Evolutionary conservation across 2,113 vertebrate genomes (phyloP).

Genomic region (Colaptes auratus): DNA sequence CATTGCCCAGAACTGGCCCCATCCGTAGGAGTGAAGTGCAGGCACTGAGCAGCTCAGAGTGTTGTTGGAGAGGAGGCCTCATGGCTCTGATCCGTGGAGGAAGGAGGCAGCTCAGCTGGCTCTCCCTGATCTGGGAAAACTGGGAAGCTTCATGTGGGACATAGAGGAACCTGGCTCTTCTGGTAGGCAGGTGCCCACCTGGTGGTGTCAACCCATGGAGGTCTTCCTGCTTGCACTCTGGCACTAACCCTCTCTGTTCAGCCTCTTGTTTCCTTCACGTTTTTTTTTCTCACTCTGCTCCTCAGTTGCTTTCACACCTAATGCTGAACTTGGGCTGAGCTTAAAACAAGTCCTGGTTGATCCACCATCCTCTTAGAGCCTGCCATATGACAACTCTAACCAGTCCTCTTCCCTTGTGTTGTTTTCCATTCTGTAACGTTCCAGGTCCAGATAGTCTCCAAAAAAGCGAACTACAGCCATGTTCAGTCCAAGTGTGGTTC

Average conservation of each 20-base stretch:
- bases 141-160: accelerated
- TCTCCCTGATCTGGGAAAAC: background rate
- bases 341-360: background rate
- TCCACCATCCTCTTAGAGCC: background rate
- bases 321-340: background rate
- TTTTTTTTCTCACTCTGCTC: background rate
- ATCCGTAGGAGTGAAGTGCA: background rate
- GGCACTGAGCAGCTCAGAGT: accelerated
- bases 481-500: constrained; percentile 98
- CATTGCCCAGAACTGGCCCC: accelerated
- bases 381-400: constrained; percentile 68
- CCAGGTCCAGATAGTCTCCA: constrained; percentile 99
- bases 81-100: accelerated
- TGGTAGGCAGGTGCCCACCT: background rate
- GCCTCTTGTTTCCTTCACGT: background rate
- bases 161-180: accelerated
- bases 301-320: background rate
- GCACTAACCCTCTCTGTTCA: constrained; percentile 58
- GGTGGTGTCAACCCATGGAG: background rate
- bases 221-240: constrained; percentile 51
- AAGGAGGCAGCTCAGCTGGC: background rate
- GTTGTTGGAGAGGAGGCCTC: background rate
- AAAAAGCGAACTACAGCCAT: constrained; percentile 99
- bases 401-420: constrained; percentile 77
- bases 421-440: constrained; percentile 82